These are phyloP conservation scores for Polyommatus iphigenia DNA, from an alignment of 2,888 invertebrate genomes.

Conservation along the genomic window DNA sequence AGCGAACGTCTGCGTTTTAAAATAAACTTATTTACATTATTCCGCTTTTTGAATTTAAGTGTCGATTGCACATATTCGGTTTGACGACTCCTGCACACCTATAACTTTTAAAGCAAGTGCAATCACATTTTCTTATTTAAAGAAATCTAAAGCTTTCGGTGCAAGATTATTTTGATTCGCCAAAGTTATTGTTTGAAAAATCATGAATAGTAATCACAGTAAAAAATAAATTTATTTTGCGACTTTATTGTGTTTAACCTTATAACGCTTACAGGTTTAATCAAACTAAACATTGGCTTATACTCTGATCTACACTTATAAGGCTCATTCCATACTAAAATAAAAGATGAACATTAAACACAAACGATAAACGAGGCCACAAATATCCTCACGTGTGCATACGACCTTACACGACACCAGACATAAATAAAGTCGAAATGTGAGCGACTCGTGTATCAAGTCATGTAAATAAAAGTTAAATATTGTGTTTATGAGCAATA, in stretches of 20 bases:
- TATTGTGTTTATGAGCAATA: constrained; percentile 39
- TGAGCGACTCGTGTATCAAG: constrained; percentile 6
- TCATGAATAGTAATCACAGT: too few species aligned
- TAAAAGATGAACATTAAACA: neutral
- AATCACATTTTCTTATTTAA: neutral
- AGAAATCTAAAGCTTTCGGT: neutral
- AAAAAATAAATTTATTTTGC: too few species aligned
- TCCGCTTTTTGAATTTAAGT: neutral
- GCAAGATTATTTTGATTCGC: neutral
- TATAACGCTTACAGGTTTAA: too few species aligned
- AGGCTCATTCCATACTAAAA: neutral
- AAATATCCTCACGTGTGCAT: neutral
- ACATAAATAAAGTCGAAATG: constrained; percentile 11
- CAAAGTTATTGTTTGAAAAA: too few species aligned
- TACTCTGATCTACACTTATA: neutral
- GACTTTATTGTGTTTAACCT: too few species aligned
- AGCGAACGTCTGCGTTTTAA: constrained; percentile 17
- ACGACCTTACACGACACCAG: neutral
- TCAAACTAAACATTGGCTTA: too few species aligned
- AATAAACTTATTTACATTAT: constrained; percentile 21
- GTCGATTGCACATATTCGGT: neutral
- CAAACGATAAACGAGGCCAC: neutral
- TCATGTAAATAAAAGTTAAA: constrained; percentile 31
- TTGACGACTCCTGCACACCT: neutral
- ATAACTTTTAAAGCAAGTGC: neutral